Base-by-base conservation (phyloP, 2,113 vertebrate genomes). In the Misgurnus mizolepis region DNA sequence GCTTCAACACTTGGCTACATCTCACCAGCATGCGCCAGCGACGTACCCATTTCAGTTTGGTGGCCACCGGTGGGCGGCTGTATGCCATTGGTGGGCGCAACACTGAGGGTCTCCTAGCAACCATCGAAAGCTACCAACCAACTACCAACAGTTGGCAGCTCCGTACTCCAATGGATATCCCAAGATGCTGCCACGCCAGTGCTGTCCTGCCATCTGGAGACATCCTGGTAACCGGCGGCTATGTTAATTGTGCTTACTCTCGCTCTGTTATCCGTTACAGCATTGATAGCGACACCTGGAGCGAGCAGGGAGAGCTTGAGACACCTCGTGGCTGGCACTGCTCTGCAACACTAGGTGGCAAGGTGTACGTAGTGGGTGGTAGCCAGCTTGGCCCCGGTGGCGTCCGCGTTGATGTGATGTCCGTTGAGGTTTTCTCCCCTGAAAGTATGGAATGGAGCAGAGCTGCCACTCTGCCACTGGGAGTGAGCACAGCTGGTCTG, bases 1-100 rank as follows among this genome's bases (percentile, higher is more conserved):
- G 93, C 70, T 96, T 95, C 87, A 93, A 94, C 89, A 93, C 91
- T 62, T 95, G 95, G 95, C 89, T 95, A 60, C 95, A 95, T 85
- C 82, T 96, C 86, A 88, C 92, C 86, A 92, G 92, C 89, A 95
- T 94, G 95, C 90, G 91, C 10, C 94, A 96, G 80, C 89, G 90
- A 17, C 93, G 94, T 69, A 95, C 94, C 0, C 95, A 95, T 88
- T 96, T 95, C 91, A 94, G 94, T 50, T 91, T 95, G 78, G 91
- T 88, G 0, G 85, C 93, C 78, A 94, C 91, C 40, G 80, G 90
- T 0, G 93, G 95, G 8, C 93, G 93, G 12, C 91, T 95, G 84
- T 94, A 91, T 0, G 93, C 95, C 12, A 88, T 94, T 0, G 94
- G 95, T 1, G 94, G 94, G 6, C 93, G 93, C 17, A 95, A 94